Conservation (phyloP, 2,113 vertebrate species). For the Eira barbara region DNA sequence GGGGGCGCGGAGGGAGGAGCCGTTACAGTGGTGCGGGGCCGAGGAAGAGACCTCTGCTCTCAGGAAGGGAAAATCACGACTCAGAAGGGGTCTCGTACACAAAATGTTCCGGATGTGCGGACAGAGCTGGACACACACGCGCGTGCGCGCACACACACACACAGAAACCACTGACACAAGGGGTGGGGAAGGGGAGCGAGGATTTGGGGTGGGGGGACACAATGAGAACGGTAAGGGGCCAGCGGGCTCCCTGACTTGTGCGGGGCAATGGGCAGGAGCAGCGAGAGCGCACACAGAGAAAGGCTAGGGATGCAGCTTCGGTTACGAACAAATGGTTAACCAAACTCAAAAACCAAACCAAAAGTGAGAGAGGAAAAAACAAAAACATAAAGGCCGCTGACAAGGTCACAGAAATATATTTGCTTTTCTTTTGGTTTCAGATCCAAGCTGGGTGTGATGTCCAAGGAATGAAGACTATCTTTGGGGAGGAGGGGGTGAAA, state of each 20-base stretch:
- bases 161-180: not conserved
- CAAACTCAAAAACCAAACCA: slow-evolving; percentile 74
- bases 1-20: not conserved
- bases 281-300: slow-evolving; percentile 49
- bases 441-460: slow-evolving; percentile 49
- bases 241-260: slow-evolving; percentile 44
- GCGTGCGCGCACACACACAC: not conserved
- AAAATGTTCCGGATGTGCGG: slow-evolving; percentile 7
- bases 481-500: not conserved
- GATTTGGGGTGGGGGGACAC: not conserved
- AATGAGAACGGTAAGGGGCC: not conserved
- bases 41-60: slow-evolving; percentile 5
- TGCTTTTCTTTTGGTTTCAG: slow-evolving; percentile 48
- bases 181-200: not conserved
- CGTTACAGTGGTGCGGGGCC: not conserved
- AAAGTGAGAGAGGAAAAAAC: slow-evolving; percentile 72
- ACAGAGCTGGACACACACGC: slow-evolving; percentile 32
- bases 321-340: slow-evolving; percentile 68
- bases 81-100: not conserved
- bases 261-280: slow-evolving; percentile 52
- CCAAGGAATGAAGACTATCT: slow-evolving; percentile 46
- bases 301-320: slow-evolving; percentile 60
- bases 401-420: slow-evolving; percentile 68
- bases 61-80: not conserved
- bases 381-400: slow-evolving; percentile 69